Conservation (phyloP, 1,140 invertebrate genomes). For the Pseudomyrmex pallidus region DNA sequence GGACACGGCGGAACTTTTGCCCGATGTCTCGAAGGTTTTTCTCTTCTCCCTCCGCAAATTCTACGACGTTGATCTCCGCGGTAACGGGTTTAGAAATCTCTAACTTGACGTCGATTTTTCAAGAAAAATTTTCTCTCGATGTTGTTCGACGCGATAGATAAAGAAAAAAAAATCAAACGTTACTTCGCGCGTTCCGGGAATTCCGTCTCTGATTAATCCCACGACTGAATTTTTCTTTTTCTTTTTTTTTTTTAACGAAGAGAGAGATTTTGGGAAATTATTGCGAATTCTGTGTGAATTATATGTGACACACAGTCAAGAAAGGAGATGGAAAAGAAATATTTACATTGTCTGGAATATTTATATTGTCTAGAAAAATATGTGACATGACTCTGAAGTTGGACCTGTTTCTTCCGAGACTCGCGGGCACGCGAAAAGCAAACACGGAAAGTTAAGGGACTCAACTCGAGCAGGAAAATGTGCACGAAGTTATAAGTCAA, state of each 20-base stretch:
- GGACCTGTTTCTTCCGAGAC: not conserved
- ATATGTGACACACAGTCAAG: not conserved
- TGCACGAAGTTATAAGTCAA: slow-evolving; percentile 36
- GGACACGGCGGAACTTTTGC: slow-evolving; percentile 16
- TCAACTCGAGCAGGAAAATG: slow-evolving; percentile 19
- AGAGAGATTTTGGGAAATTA: not conserved
- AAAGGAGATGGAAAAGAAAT: not conserved
- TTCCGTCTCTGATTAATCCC: not conserved
- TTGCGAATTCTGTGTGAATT: not conserved
- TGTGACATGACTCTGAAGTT: not conserved
- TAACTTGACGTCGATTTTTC: slow-evolving; percentile 7
- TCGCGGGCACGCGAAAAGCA: not conserved
- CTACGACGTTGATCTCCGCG: slow-evolving; percentile 9
- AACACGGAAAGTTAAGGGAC: slow-evolving; percentile 9
- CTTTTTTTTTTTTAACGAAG: too few species aligned
- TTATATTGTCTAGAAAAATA: not conserved
- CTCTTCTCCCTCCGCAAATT: not conserved
- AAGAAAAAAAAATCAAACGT: not conserved
- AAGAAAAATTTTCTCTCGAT: not conserved
- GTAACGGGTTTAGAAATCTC: not conserved
- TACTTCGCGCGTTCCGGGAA: not conserved
- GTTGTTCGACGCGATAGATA: not conserved
- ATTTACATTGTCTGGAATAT: slow-evolving; percentile 1
- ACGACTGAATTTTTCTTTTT: not conserved
- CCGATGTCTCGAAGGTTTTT: not conserved